Base-by-base conservation (phyloP, 2,797 vertebrate species). In the Peromyscus aztecus region DNA sequence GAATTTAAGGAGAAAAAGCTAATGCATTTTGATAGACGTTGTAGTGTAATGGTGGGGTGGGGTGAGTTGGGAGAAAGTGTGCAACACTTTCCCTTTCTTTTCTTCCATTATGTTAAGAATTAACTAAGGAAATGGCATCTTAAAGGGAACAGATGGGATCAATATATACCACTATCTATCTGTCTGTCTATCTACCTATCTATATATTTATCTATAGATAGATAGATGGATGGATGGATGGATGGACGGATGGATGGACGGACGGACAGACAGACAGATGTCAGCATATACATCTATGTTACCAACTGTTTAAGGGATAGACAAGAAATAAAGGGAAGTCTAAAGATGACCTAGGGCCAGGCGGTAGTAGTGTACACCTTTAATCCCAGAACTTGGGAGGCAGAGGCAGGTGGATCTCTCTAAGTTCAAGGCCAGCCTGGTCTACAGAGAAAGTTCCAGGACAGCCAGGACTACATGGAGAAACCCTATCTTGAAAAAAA, bases 1-100 rank as follows among this genome's bases (percentile, higher is more conserved):
- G 17, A 75, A 89, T 94, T 96, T 75, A 92, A 87, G 49, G 69
- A 89, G 94, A 87, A 94, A 40, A 76, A 24, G n/a, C 78, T n/a
- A 89, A 95, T 52, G 40, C 65, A 71, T 83, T 81, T 40, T 86
- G 34, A 88, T 85, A 46, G 77, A 37, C 13, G 10, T 37, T 76
- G 40, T 59, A 34, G n/a, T 65, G 16, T 40, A 52, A 77, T 49
- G 3, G 5, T 89, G 37, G 63, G 27, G 69, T 21, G 34, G 7
- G 40, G 31, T 46, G n/a, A 40, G 11, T 43, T 73, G 37, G 57
- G 61, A 84, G 49, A 81, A 17, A 90, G 80, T 93, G 65, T 69
- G 43, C 43, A 69, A 17, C 76, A 31, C 80, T 92, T 65, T 87
- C 21, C 61, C 29, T 78, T 78, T 73, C 80, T 19, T 87, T 92